Evolutionary conservation across 2,888 invertebrate genomes (phyloP).

Genomic region (Macrosoma leucophasiata): DNA sequence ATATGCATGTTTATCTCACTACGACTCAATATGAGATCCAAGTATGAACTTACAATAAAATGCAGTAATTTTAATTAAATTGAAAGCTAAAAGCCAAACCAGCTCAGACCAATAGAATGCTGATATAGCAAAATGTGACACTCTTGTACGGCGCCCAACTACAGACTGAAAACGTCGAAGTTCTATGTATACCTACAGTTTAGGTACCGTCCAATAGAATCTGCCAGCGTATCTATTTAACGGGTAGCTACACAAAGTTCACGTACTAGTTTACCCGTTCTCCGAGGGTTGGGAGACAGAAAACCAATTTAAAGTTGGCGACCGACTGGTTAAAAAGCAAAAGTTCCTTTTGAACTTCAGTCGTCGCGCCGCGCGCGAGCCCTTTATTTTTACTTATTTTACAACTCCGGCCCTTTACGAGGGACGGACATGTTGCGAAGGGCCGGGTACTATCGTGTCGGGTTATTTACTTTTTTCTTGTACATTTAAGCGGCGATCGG

Average conservation of each 20-base stretch:
- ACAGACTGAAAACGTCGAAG: too few relatives aligned
- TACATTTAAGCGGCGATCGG: too few relatives aligned
- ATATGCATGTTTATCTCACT: too few relatives aligned
- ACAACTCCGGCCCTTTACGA: slow-evolving; percentile 53
- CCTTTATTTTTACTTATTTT: slow-evolving; percentile 62
- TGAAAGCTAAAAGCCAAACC: too few relatives aligned
- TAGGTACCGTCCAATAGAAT: slow-evolving; percentile 1
- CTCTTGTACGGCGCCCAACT: too few relatives aligned
- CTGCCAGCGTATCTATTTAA: slow-evolving; percentile 6
- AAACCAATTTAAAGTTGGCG: slow-evolving; percentile 70
- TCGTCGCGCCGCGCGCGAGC: slow-evolving; percentile 43
- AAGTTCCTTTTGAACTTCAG: slow-evolving; percentile 59
- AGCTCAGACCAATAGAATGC: too few relatives aligned
- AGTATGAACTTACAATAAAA: too few relatives aligned
- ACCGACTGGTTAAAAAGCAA: slow-evolving; percentile 67
- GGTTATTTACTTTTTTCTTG: too few relatives aligned
- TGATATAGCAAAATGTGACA: too few relatives aligned
- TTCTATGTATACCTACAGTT: too few relatives aligned
- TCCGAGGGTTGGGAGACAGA: slow-evolving; percentile 42
- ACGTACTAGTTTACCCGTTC: slow-evolving; percentile 57
- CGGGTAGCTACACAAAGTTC: slow-evolving; percentile 33
- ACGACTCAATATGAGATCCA: too few relatives aligned
- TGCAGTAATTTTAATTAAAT: too few relatives aligned
- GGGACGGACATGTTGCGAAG: slow-evolving; percentile 48
- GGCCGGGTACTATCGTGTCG: slow-evolving; percentile 37